Evolutionary conservation across 2,888 invertebrate species (phyloP).

Genomic region (Pinctada fucata): DNA sequence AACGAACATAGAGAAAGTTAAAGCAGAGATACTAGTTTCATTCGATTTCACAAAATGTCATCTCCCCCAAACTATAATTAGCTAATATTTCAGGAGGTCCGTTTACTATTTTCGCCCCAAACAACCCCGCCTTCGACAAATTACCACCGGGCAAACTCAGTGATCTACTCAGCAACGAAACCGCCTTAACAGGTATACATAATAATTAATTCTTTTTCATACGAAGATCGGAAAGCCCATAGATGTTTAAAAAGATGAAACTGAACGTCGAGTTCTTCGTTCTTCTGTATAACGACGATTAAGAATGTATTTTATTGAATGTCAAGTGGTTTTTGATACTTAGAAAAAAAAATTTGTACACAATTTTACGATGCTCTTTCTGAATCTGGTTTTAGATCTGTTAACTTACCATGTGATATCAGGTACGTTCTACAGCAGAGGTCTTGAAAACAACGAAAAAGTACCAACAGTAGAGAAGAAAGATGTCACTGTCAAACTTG

Average conservation of each 20-base stretch:
- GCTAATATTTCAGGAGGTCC: conserved; percentile 43
- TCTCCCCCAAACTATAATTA: too few relatives aligned
- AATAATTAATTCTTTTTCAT: background rate
- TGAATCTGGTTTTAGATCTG: conserved; percentile 44
- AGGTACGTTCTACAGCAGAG: conserved; percentile 72
- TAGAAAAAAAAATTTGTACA: too few relatives aligned
- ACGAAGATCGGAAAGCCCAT: background rate
- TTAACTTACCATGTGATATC: conserved; percentile 70
- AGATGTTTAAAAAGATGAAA: background rate
- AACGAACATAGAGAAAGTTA: too few relatives aligned
- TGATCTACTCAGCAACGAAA: conserved; percentile 55
- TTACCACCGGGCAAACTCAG: conserved; percentile 52
- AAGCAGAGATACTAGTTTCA: too few relatives aligned
- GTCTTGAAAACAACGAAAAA: conserved; percentile 48
- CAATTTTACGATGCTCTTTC: too few relatives aligned
- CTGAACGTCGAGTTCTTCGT: too few relatives aligned
- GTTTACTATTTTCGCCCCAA: conserved; percentile 61
- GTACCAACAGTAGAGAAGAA: conserved; percentile 31
- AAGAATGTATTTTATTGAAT: too few relatives aligned
- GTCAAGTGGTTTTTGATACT: too few relatives aligned
- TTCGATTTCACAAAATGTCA: too few relatives aligned
- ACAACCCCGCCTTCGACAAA: conserved; percentile 55
- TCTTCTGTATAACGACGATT: too few relatives aligned
- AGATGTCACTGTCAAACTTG: conserved; percentile 23
- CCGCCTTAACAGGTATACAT: conserved; percentile 47